Conservation (phyloP, 2,888 invertebrate genomes). For the Lepidocyrtinus sp. region DNA sequence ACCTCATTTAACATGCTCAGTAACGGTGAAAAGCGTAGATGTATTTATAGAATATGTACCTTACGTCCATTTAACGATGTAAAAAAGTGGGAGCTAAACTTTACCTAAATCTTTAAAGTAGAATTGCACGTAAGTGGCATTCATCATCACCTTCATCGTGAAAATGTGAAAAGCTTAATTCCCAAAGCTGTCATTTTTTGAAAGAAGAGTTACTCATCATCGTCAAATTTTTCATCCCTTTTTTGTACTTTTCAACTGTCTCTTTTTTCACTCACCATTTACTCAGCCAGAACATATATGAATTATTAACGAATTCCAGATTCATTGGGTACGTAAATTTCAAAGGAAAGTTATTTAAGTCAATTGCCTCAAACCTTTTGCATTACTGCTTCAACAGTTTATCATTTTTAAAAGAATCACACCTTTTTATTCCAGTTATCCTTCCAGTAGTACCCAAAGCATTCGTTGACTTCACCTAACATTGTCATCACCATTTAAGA, state of each 20-base stretch:
- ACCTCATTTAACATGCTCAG: no score
- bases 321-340: no score
- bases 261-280: background rate
- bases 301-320: no score
- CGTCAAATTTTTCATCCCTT: constrained; percentile 16
- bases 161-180: constrained; percentile 28
- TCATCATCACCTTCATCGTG: constrained; percentile 2
- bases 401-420: background rate
- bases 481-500: no score
- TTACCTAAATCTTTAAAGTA: no score
- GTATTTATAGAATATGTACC: no score
- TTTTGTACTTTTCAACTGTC: constrained; percentile 23
- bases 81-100: no score
- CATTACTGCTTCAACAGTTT: background rate
- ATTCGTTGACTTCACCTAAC: background rate
- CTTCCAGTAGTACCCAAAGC: background rate
- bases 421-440: background rate
- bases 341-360: no score
- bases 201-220: constrained; percentile 48
- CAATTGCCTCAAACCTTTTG: background rate
- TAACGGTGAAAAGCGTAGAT: no score
- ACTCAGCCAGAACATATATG: no score
- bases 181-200: constrained; percentile 57
- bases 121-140: background rate
- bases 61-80: no score